phyloP scores from a whole-genome alignment of 2,113 vertebrate species.

The Zosterops lateralis region DNA sequence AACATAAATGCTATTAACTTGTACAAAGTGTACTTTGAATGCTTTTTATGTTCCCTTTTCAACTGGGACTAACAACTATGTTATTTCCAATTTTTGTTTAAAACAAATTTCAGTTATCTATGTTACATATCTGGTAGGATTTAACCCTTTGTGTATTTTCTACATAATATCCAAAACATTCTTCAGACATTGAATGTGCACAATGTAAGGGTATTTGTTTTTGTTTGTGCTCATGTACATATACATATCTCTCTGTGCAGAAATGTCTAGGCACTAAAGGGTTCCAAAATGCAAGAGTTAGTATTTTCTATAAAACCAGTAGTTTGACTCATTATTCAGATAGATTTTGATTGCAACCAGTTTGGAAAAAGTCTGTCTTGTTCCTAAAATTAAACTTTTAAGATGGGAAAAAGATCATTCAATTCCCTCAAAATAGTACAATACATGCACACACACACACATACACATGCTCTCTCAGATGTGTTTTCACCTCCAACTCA shows the following conservation, averaged over 20 bases:
- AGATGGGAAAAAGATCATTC: neutral
- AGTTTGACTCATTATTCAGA: neutral
- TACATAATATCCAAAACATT: neutral
- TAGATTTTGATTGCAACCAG: neutral
- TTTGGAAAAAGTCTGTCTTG: neutral
- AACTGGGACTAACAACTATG: neutral
- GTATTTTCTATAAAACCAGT: neutral
- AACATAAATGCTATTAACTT: neutral
- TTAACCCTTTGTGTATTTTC: neutral
- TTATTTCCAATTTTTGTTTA: neutral
- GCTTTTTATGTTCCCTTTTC: neutral
- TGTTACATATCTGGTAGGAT: neutral
- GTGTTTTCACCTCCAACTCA: neutral
- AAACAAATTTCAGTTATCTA: neutral
- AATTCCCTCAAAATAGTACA: neutral
- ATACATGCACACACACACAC: neutral
- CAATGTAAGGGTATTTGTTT: neutral
- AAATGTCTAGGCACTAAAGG: neutral
- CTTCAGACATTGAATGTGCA: neutral
- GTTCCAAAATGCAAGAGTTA: neutral
- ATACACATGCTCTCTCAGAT: neutral
- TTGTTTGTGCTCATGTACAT: neutral
- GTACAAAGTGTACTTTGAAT: neutral
- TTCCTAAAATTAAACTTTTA: neutral
- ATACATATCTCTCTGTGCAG: accelerated